Evolutionary conservation across 2,113 vertebrate genomes (phyloP).

Genomic region (Malurus cyaneus): DNA sequence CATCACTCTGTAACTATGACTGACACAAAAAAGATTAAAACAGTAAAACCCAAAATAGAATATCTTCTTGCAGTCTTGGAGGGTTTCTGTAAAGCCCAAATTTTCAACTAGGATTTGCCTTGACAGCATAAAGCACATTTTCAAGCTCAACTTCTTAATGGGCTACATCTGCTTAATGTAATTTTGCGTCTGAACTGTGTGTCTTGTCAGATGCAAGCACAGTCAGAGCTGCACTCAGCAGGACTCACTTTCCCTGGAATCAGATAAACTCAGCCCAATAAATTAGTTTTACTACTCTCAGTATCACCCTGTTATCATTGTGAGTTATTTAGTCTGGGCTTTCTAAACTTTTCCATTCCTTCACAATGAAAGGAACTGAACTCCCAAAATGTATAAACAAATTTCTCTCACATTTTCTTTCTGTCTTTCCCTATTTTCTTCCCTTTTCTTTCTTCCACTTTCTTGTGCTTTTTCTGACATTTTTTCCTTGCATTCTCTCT

Average conservation of each 20-base stretch:
- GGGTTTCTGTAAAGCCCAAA: background rate
- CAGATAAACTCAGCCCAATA: conserved; percentile 59
- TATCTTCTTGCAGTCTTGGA: background rate
- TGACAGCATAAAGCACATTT: conserved; percentile 52
- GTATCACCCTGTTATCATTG: conserved; percentile 31
- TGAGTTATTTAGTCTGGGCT: conserved; percentile 45
- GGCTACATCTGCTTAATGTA: conserved; percentile 65
- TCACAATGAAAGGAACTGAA: background rate
- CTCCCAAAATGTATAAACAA: background rate
- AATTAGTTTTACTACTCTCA: conserved; percentile 6
- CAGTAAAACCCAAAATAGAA: conserved; percentile 30
- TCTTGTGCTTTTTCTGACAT: background rate
- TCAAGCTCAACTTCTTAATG: conserved; percentile 58
- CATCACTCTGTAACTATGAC: background rate
- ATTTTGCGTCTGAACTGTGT: conserved; percentile 10
- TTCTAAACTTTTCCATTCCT: background rate
- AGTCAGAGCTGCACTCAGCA: conserved; percentile 16
- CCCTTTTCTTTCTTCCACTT: background rate
- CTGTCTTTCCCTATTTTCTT: background rate
- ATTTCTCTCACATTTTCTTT: background rate
- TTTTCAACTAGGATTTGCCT: conserved; percentile 55
- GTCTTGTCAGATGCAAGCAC: conserved; percentile 17
- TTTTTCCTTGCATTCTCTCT: background rate
- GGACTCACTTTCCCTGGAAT: conserved; percentile 44
- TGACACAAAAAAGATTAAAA: conserved; percentile 39